A percentile compares a stretch with the other conserved stretches of the same genome.
These are phyloP conservation scores for Macrobrachium nipponense DNA, from an alignment of 1,140 invertebrate genomes.

Conservation along the genomic window DNA sequence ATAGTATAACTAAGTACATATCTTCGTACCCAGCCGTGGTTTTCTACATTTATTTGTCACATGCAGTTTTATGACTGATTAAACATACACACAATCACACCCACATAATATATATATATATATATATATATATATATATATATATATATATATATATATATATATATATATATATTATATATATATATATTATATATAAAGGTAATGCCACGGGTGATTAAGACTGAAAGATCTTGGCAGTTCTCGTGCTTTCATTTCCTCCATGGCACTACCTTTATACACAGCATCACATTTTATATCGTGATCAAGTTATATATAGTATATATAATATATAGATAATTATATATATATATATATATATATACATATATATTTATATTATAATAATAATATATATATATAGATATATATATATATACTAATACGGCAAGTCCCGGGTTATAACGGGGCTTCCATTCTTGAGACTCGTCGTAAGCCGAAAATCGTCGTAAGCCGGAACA, in stretches of 20 bases:
- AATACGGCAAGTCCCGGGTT: too few relatives aligned
- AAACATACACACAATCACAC: background rate
- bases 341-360: conserved; percentile 24
- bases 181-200: conserved; percentile 22
- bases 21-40: too few relatives aligned
- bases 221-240: too few relatives aligned
- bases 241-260: too few relatives aligned
- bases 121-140: conserved; percentile 22
- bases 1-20: too few relatives aligned
- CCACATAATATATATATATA: background rate
- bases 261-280: too few relatives aligned
- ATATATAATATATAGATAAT: conserved; percentile 8
- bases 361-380: conserved; percentile 8
- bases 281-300: too few relatives aligned
- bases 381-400: background rate
- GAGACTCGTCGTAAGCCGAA: too few relatives aligned
- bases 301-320: too few relatives aligned
- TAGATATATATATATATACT: conserved; percentile 7
- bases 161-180: conserved; percentile 14
- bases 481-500: too few relatives aligned
- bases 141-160: conserved; percentile 24
- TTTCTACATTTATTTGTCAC: background rate
- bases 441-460: too few relatives aligned
- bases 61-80: background rate
- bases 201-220: too few relatives aligned